Conservation (phyloP, 2,888 invertebrate genomes). For the Callimorpha dominula region DNA sequence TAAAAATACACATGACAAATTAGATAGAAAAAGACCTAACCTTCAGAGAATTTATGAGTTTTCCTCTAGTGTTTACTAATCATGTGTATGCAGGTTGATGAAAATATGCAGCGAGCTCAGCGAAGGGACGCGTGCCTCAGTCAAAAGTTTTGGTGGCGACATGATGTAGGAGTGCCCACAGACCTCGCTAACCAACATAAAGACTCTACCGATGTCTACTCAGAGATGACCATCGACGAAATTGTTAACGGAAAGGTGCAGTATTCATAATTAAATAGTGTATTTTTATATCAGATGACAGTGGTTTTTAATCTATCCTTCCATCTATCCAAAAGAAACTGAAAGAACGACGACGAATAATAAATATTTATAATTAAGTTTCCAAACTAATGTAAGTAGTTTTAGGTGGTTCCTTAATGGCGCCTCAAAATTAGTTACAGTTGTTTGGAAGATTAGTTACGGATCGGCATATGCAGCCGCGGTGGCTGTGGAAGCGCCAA, state of each 20-base stretch:
- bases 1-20: no score
- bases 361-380: not conserved
- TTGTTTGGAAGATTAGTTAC: no score
- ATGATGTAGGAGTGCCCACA: constrained; percentile 88
- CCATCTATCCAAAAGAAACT: not conserved
- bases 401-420: not conserved
- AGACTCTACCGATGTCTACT: constrained; percentile 81
- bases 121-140: constrained; percentile 94
- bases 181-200: constrained; percentile 67
- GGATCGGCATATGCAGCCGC: no score
- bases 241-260: constrained; percentile 98
- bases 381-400: not conserved
- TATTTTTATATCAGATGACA: not conserved
- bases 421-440: not conserved
- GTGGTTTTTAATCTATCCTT: not conserved
- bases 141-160: constrained; percentile 97
- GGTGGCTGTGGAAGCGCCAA: not conserved
- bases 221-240: constrained; percentile 96
- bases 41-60: not conserved
- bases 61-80: not conserved
- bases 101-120: constrained; percentile 98
- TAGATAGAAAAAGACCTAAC: no score
- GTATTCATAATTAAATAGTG: not conserved
- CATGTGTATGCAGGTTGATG: constrained; percentile 89
- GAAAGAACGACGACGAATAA: no score